Percentiles rank a stretch among this genome's conserved stretches.
Evolutionary conservation across 2,888 invertebrate genomes (phyloP).

Genomic region (Eristalis intricaria): DNA sequence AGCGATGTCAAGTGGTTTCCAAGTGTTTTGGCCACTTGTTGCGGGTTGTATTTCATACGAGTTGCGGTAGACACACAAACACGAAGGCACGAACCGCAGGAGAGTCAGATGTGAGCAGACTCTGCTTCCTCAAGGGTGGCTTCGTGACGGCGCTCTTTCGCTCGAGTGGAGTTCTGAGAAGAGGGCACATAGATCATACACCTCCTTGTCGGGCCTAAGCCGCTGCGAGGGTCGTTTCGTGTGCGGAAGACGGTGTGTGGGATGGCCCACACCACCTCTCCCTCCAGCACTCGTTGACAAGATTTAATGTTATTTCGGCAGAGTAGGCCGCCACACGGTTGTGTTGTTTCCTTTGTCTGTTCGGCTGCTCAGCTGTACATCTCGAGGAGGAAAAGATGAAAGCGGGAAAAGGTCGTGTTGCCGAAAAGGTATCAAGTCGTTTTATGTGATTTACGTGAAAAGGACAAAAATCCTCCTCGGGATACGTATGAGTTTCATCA

Average conservation of each 20-base stretch:
- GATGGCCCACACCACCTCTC: background rate
- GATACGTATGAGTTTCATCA: slow-evolving; percentile 26
- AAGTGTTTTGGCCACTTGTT: slow-evolving; percentile 63
- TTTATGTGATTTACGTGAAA: slow-evolving; percentile 56
- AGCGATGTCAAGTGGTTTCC: slow-evolving; percentile 43
- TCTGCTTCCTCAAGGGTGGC: slow-evolving; percentile 20
- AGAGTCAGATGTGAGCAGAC: slow-evolving; percentile 2
- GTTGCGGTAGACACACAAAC: slow-evolving; percentile 2
- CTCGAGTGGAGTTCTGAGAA: slow-evolving; percentile 13
- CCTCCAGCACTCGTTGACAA: background rate
- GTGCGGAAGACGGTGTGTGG: background rate
- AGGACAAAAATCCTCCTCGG: slow-evolving; percentile 7
- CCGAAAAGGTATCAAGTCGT: slow-evolving; percentile 27
- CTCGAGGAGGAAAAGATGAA: slow-evolving; percentile 10
- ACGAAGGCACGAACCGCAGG: slow-evolving; percentile 8
- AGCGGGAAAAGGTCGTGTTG: slow-evolving; percentile 24
- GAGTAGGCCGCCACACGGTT: slow-evolving; percentile 14
- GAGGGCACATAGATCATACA: slow-evolving; percentile 36
- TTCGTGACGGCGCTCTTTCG: slow-evolving; percentile 16
- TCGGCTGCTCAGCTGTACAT: background rate
- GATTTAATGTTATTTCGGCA: slow-evolving; percentile 30
- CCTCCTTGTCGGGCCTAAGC: slow-evolving; percentile 34
- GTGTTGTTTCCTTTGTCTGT: background rate
- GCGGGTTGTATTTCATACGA: slow-evolving; percentile 26
- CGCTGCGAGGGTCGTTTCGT: slow-evolving; percentile 14